Evolutionary conservation across 2,888 invertebrate species (phyloP).

Genomic region (Chesias legatella): DNA sequence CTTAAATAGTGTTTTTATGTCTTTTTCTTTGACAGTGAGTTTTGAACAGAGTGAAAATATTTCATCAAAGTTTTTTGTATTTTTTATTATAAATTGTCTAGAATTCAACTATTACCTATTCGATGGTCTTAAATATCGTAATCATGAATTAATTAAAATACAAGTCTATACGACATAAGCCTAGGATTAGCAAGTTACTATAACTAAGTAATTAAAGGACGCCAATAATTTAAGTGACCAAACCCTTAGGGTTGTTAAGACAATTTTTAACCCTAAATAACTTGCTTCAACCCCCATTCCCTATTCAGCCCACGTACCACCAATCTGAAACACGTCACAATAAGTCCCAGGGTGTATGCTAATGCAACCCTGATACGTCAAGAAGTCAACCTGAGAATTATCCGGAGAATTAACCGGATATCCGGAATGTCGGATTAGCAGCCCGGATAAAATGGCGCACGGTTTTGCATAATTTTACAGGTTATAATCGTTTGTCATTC

Average conservation of each 20-base stretch:
- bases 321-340: conserved; percentile 32
- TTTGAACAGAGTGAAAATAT: too few relatives aligned
- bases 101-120: too few relatives aligned
- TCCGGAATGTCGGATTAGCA: conserved; percentile 37
- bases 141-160: too few relatives aligned
- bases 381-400: conserved; percentile 24
- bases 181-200: too few relatives aligned
- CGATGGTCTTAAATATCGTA: too few relatives aligned
- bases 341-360: conserved; percentile 15
- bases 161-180: too few relatives aligned
- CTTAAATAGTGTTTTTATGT: too few relatives aligned
- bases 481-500: conserved; percentile 35
- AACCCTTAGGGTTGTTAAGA: too few relatives aligned
- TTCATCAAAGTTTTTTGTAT: too few relatives aligned
- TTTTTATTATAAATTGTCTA: too few relatives aligned
- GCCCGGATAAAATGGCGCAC: conserved; percentile 42
- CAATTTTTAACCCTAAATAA: conserved; percentile 12
- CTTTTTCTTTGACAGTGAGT: not conserved
- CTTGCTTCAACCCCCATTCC: conserved; percentile 14
- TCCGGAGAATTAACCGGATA: conserved; percentile 23
- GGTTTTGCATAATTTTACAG: conserved; percentile 42
- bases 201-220: too few relatives aligned
- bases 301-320: conserved; percentile 27
- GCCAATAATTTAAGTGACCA: too few relatives aligned
- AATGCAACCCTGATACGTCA: conserved; percentile 23